Percentiles rank a stretch among this genome's conserved stretches.
These are phyloP conservation scores for Galaxea fascicularis DNA, from an alignment of 92 coral and sea anemone genomes.

Conservation along the genomic window DNA sequence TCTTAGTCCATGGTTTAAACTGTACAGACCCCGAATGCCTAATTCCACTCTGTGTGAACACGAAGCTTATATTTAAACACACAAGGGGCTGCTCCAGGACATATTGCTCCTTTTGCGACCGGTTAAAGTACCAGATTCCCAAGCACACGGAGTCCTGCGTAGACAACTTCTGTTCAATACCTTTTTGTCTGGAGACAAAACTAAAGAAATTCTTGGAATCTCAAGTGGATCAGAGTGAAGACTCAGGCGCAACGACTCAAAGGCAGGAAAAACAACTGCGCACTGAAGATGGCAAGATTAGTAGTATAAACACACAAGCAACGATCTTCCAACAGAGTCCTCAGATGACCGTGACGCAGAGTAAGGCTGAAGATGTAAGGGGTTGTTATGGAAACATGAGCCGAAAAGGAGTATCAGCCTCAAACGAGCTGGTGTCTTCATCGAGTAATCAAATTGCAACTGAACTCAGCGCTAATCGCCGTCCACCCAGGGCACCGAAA, in stretches of 20 bases:
- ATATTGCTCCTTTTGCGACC: conserved; percentile 19
- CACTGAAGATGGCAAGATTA: neutral
- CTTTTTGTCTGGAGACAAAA: conserved; percentile 21
- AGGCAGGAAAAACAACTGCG: neutral
- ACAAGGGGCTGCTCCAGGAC: neutral
- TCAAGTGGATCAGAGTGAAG: neutral
- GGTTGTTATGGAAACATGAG: neutral
- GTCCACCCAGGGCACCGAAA: neutral
- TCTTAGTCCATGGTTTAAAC: conserved; percentile 13
- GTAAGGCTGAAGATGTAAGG: neutral
- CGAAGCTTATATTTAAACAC: conserved; percentile 23
- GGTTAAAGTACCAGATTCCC: neutral
- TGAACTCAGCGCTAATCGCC: no score
- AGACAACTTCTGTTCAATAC: conserved; percentile 8
- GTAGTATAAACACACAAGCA: neutral
- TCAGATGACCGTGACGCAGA: neutral
- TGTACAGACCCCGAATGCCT: conserved; percentile 16
- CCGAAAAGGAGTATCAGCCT: neutral
- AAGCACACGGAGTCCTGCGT: conserved; percentile 15
- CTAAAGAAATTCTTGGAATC: neutral
- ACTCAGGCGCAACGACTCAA: neutral
- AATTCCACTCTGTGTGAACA: conserved; percentile 31
- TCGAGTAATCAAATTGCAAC: neutral
- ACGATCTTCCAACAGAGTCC: neutral
- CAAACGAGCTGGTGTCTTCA: neutral